A percentile compares a stretch with the other conserved stretches of the same genome.
phyloP scores from a whole-genome alignment of 1,140 invertebrate species.

The Notospermus geniculatus region DNA sequence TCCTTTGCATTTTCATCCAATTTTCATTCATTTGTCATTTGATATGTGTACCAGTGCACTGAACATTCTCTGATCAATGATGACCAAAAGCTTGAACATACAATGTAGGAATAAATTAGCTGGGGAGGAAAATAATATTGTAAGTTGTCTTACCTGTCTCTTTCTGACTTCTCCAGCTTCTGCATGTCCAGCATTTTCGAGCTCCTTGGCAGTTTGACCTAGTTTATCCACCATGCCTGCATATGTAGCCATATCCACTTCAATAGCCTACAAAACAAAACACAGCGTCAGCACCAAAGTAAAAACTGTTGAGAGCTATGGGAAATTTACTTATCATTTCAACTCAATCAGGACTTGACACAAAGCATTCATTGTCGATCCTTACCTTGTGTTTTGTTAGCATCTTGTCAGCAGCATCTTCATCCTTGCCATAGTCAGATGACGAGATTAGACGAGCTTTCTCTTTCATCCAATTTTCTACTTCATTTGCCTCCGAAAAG shows the following conservation, averaged over 20 bases:
- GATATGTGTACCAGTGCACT: no score
- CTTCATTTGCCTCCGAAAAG: constrained; percentile 98
- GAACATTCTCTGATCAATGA: no score
- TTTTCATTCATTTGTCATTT: no score
- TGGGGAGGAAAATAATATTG: background rate
- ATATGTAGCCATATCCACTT: constrained; percentile 91
- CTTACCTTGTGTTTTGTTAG: constrained; percentile 93
- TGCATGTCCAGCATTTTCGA: constrained; percentile 69
- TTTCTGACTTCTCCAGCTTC: constrained; percentile 77
- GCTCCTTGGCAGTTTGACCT: constrained; percentile 77
- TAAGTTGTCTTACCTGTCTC: constrained; percentile 65
- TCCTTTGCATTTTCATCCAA: background rate
- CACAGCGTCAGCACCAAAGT: background rate
- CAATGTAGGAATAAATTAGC: no score
- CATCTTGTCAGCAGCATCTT: constrained; percentile 95
- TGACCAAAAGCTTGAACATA: no score
- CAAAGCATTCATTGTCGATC: background rate
- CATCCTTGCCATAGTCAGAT: constrained; percentile 96
- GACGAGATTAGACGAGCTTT: constrained; percentile 94
- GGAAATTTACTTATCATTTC: background rate
- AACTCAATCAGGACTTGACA: background rate
- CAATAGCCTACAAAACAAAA: constrained; percentile 66
- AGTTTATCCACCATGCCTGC: constrained; percentile 88
- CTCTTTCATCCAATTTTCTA: constrained; percentile 98
- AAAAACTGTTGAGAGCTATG: background rate